Base-by-base conservation (phyloP, 2,797 vertebrate genomes). In the Ispidina lecontei region DNA sequence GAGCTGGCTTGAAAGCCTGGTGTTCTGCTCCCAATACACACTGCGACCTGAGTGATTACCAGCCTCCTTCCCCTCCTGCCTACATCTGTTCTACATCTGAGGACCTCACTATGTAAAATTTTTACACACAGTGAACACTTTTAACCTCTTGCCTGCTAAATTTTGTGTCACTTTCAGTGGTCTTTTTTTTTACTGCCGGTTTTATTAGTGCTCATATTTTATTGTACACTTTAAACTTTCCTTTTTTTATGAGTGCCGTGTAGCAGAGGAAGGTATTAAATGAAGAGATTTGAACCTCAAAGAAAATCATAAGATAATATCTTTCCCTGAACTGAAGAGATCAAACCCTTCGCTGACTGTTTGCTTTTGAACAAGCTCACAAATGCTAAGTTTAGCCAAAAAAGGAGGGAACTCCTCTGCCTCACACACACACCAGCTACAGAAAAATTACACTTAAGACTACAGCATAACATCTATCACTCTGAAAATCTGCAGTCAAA, bases 71-170 rank as follows among this genome's bases (percentile, higher is more conserved):
- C 93, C 96, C 96, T 97, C 95, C 97, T 97, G 97, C 96, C 96
- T 97, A 97, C 98, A 98, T 98, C 98, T 98, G 98, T 97, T 98
- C 97, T 97, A 96, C 97, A 98, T 98, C 98, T 97, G 97, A 98
- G 96, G 97, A 97, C 97, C 95, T 97, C 96, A 97, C 97, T 97
- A 96, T 95, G 97, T 97, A 97, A 97, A 97, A 97, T 95, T 97
- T 97, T 98, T 97, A 97, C 96, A 97, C 97, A 97, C 97, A 94
- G 87, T n/a, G 96, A 97, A 97, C 97, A 97, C 97, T 97, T 98
- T 98, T 98, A 98, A 98, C 98, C 98, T 98, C 97, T 97, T 97
- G 97, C 97, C 98, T 98, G 97, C 97, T 97, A 98, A 96, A 97
- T 96, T 96, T 95, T 81, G 77, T 96, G 96, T 96, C 96, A 94